These are phyloP conservation scores for Spilogale gracilis DNA, from an alignment of 2,113 vertebrate species.

Conservation along the genomic window DNA sequence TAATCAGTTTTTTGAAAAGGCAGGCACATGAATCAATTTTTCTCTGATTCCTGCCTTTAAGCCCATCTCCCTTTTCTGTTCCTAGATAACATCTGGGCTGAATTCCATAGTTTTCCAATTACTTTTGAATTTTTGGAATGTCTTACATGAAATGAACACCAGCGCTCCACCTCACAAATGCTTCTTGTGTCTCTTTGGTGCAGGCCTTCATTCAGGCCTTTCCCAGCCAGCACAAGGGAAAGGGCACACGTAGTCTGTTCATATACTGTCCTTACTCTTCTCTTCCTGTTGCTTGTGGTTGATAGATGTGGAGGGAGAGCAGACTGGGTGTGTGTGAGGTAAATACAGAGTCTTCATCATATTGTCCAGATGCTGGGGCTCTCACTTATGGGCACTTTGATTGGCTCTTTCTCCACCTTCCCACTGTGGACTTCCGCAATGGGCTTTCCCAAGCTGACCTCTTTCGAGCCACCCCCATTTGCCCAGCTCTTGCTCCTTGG, in stretches of 20 bases:
- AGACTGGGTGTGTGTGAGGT: neutral
- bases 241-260: accelerated
- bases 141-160: neutral
- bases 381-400: neutral
- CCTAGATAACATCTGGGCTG: neutral
- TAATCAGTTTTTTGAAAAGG: constrained; percentile 20
- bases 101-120: neutral
- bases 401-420: neutral
- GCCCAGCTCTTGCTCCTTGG: neutral
- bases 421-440: neutral
- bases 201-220: neutral
- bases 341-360: neutral
- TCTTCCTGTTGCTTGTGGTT: neutral
- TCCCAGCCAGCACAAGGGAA: neutral
- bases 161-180: neutral
- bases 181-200: neutral
- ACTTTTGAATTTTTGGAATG: constrained; percentile 5
- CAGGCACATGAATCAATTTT: constrained; percentile 15
- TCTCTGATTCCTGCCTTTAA: neutral
- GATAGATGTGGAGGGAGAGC: neutral
- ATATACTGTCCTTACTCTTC: neutral
- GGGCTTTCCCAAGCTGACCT: neutral
- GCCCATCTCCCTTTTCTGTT: neutral
- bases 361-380: neutral
- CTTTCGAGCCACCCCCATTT: neutral